A percentile compares a stretch with the other conserved stretches of the same genome.
Conservation (phyloP, 1,140 invertebrate species). For the Drosophila pseudoananassae region DNA sequence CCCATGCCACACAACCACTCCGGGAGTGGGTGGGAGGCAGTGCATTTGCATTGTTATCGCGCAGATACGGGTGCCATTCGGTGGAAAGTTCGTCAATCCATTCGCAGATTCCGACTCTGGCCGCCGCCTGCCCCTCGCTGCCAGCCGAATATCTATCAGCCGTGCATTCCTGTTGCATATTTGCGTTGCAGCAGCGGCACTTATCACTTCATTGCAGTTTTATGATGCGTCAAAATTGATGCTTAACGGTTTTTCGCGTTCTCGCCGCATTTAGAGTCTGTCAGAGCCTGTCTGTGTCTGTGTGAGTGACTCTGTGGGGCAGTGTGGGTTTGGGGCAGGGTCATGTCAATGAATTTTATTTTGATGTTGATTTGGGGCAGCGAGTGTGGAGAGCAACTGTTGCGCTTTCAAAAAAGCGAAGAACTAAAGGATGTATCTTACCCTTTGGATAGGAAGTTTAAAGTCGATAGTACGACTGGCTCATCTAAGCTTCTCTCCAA, state of each 20-base stretch:
- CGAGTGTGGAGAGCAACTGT: constrained; percentile 46
- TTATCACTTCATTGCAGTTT: constrained; percentile 83
- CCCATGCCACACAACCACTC: neutral
- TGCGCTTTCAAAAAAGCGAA: constrained; percentile 15
- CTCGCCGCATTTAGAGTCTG: constrained; percentile 67
- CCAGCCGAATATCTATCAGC: constrained; percentile 67
- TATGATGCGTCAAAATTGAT: constrained; percentile 83
- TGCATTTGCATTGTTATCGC: constrained; percentile 81
- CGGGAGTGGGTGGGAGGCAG: constrained; percentile 30
- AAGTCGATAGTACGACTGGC: no score
- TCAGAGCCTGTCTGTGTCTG: neutral
- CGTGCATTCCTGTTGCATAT: constrained; percentile 69
- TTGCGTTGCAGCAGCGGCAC: constrained; percentile 55
- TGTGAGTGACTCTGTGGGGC: neutral
- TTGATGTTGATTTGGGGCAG: constrained; percentile 57
- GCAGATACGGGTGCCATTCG: constrained; percentile 68
- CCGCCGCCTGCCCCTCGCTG: no score
- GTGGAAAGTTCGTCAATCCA: constrained; percentile 43
- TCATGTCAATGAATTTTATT: constrained; percentile 72
- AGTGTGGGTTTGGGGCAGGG: constrained; percentile 37
- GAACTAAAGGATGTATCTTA: no score
- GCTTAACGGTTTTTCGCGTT: constrained; percentile 81
- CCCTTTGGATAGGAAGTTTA: no score
- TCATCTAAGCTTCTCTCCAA: no score
- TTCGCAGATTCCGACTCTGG: constrained; percentile 9